Conservation (phyloP, 2,113 vertebrate species). For the Elanus axillaris region DNA sequence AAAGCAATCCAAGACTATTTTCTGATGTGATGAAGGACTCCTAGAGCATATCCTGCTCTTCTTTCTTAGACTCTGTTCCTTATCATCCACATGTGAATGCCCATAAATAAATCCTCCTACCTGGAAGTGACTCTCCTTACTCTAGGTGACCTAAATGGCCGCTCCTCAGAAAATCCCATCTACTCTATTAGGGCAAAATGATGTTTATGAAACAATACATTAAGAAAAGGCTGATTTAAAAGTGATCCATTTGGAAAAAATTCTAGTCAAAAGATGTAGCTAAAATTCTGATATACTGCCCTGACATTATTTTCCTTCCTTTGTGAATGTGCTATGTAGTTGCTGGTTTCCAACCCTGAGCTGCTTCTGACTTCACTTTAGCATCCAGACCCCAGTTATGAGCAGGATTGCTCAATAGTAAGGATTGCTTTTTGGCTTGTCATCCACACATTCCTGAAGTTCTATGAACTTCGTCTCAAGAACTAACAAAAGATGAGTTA, state of each 20-base stretch:
- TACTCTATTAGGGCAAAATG: not conserved
- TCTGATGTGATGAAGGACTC: not conserved
- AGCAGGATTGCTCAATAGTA: not conserved
- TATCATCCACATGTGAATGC: not conserved
- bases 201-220: not conserved
- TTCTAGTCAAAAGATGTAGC: not conserved
- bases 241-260: not conserved
- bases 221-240: not conserved
- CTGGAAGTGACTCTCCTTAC: not conserved
- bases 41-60: not conserved
- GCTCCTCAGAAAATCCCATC: not conserved
- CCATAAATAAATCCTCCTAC: not conserved
- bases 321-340: not conserved
- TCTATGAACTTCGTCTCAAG: not conserved
- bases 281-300: not conserved
- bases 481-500: not conserved
- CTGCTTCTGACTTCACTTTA: not conserved
- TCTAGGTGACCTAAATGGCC: not conserved
- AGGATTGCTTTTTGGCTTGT: not conserved
- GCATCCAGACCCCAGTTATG: not conserved
- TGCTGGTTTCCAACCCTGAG: not conserved
- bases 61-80: not conserved
- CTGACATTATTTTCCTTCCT: not conserved
- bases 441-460: accelerated
- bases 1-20: not conserved